Base-by-base conservation (phyloP, 1,140 invertebrate species). In the Armadillidium nasatum region DNA sequence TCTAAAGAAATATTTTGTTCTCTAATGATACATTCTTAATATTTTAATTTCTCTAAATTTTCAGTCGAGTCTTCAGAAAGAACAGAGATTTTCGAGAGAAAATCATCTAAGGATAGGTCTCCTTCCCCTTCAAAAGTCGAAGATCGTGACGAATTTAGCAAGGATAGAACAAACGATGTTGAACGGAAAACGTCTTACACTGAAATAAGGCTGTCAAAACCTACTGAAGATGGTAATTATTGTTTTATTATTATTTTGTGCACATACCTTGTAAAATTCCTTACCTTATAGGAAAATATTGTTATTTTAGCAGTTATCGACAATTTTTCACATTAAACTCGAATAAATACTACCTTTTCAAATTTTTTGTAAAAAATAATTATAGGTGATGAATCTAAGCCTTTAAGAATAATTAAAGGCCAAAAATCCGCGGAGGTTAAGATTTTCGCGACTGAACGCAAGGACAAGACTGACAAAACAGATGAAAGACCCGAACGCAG, bases 111-210 rank as follows among this genome's bases (percentile, higher is more conserved):
- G 11, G 50, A 60, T 15, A 60, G 50, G 19, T 19, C 50, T 19
- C 11, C 11, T 15, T 60, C 50, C 4, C 50, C 50, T 60, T 60
- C 50, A 60, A 60, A 60, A 60, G 7, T 15, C 7, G 50, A 60
- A 13, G 50, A 60, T 15, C 11, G 3, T 19, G 46, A 66, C 4
- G 72, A 74, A 15, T 33, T 33, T 43, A 22, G 45, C 22, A 50
- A 50, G 0, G 50, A 66, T 13, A 0, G 7, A 11, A 22, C 43
- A 7, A 9, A 22, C 0, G 72, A 73, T 4, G 22, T 22, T 46
- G 67, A 73, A 60, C 19, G 80, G 22, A 81, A 81, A 54, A 81
- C 80, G 11, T 81, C 80, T 4, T 81, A 81, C 44, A 78, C 80
- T 15, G 80, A 81, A 45, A 81, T 81, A 23, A 81, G 74, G 43